Conservation (phyloP, 2,888 invertebrate genomes). For the Xanthostigma xanthostigma region DNA sequence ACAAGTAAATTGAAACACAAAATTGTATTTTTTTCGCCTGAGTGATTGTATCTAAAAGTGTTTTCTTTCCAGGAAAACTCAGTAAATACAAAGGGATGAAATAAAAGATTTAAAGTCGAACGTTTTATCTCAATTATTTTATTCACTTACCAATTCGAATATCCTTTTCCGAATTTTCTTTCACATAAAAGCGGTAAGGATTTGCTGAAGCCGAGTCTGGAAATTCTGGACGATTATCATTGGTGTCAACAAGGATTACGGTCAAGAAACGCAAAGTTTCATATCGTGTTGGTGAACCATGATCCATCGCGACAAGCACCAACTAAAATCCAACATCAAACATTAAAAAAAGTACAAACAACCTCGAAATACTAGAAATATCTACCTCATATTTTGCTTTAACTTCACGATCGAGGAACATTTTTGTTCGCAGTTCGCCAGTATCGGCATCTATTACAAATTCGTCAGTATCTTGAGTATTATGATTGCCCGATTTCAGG, state of each 20-base stretch:
- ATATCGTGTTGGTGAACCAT: slow-evolving; percentile 65
- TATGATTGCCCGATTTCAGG: slow-evolving; percentile 58
- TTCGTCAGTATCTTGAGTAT: slow-evolving; percentile 65
- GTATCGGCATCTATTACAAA: slow-evolving; percentile 64
- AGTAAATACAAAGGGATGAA: too few relatives aligned
- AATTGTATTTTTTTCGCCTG: too few relatives aligned
- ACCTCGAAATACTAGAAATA: not conserved
- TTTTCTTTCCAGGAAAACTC: too few relatives aligned
- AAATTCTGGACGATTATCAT: slow-evolving; percentile 71
- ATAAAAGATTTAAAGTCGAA: too few relatives aligned
- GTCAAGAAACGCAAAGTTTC: slow-evolving; percentile 62
- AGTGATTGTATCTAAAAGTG: too few relatives aligned
- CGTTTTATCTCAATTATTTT: not conserved
- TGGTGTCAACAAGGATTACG: slow-evolving; percentile 60
- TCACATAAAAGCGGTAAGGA: slow-evolving; percentile 51
- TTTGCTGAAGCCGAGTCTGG: slow-evolving; percentile 38
- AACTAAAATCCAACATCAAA: slow-evolving; percentile 34
- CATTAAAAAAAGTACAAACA: not conserved
- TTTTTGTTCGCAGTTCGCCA: slow-evolving; percentile 68
- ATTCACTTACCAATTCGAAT: slow-evolving; percentile 42
- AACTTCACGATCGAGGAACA: slow-evolving; percentile 62
- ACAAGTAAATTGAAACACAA: too few relatives aligned
- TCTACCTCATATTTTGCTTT: slow-evolving; percentile 46
- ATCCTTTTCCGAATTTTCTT: slow-evolving; percentile 52
- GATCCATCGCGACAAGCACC: slow-evolving; percentile 67